Percentiles rank a stretch among this genome's conserved stretches.
Evolutionary conservation across 2,113 vertebrate species (phyloP).

Genomic region (Bubo bubo): DNA sequence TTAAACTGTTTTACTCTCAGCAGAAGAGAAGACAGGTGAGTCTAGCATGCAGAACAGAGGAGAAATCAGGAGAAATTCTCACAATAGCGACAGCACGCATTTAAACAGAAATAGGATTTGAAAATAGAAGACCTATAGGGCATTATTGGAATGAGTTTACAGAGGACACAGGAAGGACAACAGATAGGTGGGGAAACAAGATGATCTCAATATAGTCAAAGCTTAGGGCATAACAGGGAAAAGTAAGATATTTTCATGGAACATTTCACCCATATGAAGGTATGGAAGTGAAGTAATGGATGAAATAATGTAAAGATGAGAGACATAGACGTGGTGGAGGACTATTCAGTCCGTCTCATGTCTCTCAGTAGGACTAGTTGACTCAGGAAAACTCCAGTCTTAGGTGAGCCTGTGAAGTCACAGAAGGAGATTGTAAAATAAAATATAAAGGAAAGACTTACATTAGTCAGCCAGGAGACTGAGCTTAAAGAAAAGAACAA

Average conservation of each 20-base stretch:
- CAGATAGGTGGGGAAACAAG: neutral
- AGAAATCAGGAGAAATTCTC: neutral
- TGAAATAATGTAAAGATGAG: neutral
- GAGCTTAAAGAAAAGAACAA: neutral
- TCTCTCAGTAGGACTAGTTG: neutral
- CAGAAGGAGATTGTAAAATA: neutral
- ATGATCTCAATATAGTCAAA: neutral
- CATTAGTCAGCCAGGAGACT: neutral
- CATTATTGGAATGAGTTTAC: neutral
- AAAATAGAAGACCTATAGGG: neutral
- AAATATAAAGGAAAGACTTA: neutral
- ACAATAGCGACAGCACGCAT: neutral
- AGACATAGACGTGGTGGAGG: neutral
- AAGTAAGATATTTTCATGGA: neutral
- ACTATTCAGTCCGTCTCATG: neutral
- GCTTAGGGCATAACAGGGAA: neutral
- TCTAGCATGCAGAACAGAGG: neutral
- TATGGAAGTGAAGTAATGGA: neutral
- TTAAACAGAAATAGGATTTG: neutral
- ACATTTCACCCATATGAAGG: neutral
- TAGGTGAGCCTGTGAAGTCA: neutral
- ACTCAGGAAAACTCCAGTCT: neutral
- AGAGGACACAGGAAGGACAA: neutral
- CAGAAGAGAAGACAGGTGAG: neutral
- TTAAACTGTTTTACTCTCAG: neutral